Evolutionary conservation across 2,888 invertebrate species (phyloP), one percentile per base, ranked within the genome.

Genomic region (Cylindroiulus punctatus): DNA sequence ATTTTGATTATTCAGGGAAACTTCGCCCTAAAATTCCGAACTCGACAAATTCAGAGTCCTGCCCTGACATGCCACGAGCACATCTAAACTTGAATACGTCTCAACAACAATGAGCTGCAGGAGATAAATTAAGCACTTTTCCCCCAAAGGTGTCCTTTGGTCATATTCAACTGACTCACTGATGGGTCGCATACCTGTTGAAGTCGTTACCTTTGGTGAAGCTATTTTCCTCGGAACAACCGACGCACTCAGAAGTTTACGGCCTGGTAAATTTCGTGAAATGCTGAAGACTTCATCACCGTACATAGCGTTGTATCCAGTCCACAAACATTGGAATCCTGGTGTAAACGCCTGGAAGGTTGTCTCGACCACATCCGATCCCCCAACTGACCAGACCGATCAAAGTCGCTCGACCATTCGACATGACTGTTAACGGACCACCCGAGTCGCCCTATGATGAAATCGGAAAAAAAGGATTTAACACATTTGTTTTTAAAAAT

Each of bases 361-460:
- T 96, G 89, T 97, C 96, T 0, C 97, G 92, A 0, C 97, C 97
- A 89, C 97, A 97, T 87, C 96, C 96, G 88, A 97, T 97, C 87
- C 96, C 96, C 97, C 97, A 97, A 0, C 96, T 96, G 0, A 96
- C 97, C 0, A 97, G 93, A 0, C 97, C 97, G 57, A 97, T 95
- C 30, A 97, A 93, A 52, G 96, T 96, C 91, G 95, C 95, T 84
- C 96, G 93, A 5, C 97, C 97, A 88, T 97, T 96, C n/a, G 96
- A 92, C 40, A 95, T 94, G 90, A 96, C 93, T 0, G 97, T 97
- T n/a, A 97, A 92, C 0, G 97, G 97, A 12, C 97, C 97, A 36
- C 97, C 97, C 0, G 96, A 96, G 88, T 93, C 93, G 0, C 93
- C 93, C 93, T 93, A 40, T n/a, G 81, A 81, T 76, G 17, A 5